Evolutionary conservation across 2,113 vertebrate genomes (phyloP).

Genomic region (Brachionichthys hirsutus): DNA sequence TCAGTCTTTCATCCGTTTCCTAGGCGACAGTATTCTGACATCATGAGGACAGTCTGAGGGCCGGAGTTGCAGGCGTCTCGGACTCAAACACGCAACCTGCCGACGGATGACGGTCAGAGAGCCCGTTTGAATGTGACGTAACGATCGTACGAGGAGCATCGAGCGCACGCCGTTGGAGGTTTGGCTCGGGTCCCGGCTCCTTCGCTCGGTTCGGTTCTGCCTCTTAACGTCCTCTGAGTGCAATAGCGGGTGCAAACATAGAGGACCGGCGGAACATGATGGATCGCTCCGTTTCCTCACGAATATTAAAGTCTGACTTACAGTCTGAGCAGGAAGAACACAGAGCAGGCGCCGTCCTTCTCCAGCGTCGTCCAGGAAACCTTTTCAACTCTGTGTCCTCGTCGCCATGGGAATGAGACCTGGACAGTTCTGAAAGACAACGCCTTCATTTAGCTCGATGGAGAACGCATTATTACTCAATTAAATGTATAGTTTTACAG

Average conservation of each 20-base stretch:
- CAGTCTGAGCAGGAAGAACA: too few relatives aligned
- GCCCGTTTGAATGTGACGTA: constrained; percentile 14
- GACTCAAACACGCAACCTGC: constrained; percentile 25
- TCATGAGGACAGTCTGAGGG: constrained; percentile 49
- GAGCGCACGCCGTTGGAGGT: constrained; percentile 28
- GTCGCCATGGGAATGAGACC: too few relatives aligned
- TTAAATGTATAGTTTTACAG: too few relatives aligned
- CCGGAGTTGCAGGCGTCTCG: constrained; percentile 28
- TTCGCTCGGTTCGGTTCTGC: constrained; percentile 27
- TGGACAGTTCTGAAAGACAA: too few relatives aligned
- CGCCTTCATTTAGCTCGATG: too few relatives aligned
- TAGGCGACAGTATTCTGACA: constrained; percentile 61
- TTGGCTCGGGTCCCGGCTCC: constrained; percentile 20
- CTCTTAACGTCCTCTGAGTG: constrained; percentile 37
- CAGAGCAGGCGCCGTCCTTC: too few relatives aligned
- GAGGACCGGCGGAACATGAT: constrained; percentile 41
- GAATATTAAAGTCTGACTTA: constrained; percentile 13
- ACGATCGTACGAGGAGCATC: constrained; percentile 29
- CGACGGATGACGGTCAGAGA: constrained; percentile 16
- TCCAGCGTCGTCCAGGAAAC: too few relatives aligned
- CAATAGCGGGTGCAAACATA: constrained; percentile 37
- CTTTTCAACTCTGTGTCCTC: too few relatives aligned
- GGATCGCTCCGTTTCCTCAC: constrained; percentile 38
- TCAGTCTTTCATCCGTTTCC: constrained; percentile 55
- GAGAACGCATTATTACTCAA: too few relatives aligned